A percentile compares a stretch with the other conserved stretches of the same genome.
phyloP scores from a whole-genome alignment of 2,888 invertebrate species.

The Euzetes globulus region DNA sequence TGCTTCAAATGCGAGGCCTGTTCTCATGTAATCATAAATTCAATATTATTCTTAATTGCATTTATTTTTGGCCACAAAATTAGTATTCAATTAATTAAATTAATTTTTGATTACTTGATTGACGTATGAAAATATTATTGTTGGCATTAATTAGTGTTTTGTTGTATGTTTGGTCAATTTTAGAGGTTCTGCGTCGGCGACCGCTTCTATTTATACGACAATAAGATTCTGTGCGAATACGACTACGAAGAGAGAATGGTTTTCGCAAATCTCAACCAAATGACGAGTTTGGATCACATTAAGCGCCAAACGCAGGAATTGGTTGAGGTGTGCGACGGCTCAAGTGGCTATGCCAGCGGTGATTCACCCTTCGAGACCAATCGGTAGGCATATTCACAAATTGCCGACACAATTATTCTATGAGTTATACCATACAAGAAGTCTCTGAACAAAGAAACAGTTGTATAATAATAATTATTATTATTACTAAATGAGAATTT shows the following conservation, averaged over 20 bases:
- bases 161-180: background rate
- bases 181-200: conserved; percentile 92
- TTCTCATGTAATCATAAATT: conserved; percentile 46
- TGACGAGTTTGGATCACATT: conserved; percentile 30
- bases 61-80: background rate
- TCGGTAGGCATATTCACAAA: conserved; percentile 15
- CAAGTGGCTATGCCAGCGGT: conserved; percentile 35
- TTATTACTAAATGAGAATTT: too few species aligned
- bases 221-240: conserved; percentile 87
- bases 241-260: conserved; percentile 78
- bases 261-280: conserved; percentile 25
- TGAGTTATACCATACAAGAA: background rate
- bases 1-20: conserved; percentile 52
- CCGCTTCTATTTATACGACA: conserved; percentile 83
- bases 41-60: background rate
- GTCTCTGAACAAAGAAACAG: background rate
- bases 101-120: background rate
- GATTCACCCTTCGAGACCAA: conserved; percentile 34
- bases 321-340: conserved; percentile 32
- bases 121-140: background rate
- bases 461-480: background rate
- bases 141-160: background rate
- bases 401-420: background rate
- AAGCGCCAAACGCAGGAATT: conserved; percentile 29
- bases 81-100: background rate